A percentile compares a stretch with the other conserved stretches of the same genome.
Conservation (phyloP, 2,113 vertebrate species). For the Benitochromis conjunctus region DNA sequence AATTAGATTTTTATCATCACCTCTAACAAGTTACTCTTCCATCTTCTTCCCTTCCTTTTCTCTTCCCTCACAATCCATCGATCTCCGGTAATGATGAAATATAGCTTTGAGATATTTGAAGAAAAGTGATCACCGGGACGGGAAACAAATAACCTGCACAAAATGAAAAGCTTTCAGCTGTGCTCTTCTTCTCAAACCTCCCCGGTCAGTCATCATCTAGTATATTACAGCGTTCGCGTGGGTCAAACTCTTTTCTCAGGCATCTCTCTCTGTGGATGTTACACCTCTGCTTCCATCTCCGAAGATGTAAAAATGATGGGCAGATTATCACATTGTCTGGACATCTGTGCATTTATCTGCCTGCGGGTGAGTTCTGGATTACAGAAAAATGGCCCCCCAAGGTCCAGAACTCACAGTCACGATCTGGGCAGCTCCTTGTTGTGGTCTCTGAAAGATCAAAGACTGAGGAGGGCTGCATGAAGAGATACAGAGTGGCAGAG, state of each 20-base stretch:
- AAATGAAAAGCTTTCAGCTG: conserved; percentile 9
- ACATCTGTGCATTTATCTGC: conserved; percentile 33
- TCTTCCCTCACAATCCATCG: not conserved
- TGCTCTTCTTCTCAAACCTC: not conserved
- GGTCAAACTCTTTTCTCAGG: not conserved
- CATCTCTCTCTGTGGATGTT: not conserved
- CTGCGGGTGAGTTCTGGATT: conserved; percentile 10
- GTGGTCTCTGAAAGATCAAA: conserved; percentile 36
- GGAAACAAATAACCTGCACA: not conserved
- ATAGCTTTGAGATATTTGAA: not conserved
- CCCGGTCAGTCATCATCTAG: not conserved
- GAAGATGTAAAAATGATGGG: not conserved
- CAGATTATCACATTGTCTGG: conserved; percentile 36
- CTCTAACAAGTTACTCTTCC: conserved; percentile 5
- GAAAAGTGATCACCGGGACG: conserved; percentile 1
- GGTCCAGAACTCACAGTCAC: not conserved
- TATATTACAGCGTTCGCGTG: not conserved
- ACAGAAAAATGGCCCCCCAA: not conserved
- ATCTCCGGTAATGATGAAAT: conserved; percentile 28
- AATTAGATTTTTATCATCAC: not conserved
- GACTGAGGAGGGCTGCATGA: conserved; percentile 6
- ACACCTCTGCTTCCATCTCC: not conserved
- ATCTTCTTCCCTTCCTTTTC: not conserved
- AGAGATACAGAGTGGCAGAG: conserved; percentile 3
- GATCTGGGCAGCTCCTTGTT: conserved; percentile 16